Base-by-base conservation (phyloP, 2,888 invertebrate genomes). In the Meandrusa payeni region DNA sequence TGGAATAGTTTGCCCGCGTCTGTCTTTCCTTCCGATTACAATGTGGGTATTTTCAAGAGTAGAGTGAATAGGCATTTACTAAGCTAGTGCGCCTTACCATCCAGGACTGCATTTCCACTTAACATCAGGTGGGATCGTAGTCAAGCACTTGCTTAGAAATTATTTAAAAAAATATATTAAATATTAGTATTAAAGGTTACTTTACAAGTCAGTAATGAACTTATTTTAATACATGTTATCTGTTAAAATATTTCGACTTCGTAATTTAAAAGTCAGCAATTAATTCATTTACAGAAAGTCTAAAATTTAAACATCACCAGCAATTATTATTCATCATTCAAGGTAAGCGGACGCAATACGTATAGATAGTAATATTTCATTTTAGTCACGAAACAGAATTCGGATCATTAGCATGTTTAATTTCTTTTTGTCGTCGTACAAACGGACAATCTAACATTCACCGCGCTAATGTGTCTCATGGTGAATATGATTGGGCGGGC, bases 271-370 rank as follows among this genome's bases (percentile, higher is more conserved):
- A 63, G 60, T 59, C 49, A 64, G 57, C 70, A 75, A 79, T 76
- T 78, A 79, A 76, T 76, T 68, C 69, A 74, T 64, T 66, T 70
- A 69, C 74, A 69, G 74, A 77, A 78, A 78, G 72, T 67, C 58
- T 57, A 71, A 76, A 76, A 76, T 72, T 72, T 69, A 76, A 69
- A 70, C 66, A 66, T 70, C 52, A 59, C 61, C 41, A 56, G 63
- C 68, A 70, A 74, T 77, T 71, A 79, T 74, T 79, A 81, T 85
- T 82, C 78, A 79, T 70, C 70, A 76, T 69, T 78, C 76, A 78
- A 79, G 77, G 81, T 70, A 79, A 82, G 78, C 72, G 76, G 71
- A 77, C 73, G 73, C 61, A 66, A 68, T 69, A 57, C 48, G 43
- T 72, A 74, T 70, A 68, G 66, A 71, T 70, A 76, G 62, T 68